Evolutionary conservation across 1,140 invertebrate species (phyloP), one percentile per base, ranked within the genome.

Genomic region (Tetragnatha versicolor): DNA sequence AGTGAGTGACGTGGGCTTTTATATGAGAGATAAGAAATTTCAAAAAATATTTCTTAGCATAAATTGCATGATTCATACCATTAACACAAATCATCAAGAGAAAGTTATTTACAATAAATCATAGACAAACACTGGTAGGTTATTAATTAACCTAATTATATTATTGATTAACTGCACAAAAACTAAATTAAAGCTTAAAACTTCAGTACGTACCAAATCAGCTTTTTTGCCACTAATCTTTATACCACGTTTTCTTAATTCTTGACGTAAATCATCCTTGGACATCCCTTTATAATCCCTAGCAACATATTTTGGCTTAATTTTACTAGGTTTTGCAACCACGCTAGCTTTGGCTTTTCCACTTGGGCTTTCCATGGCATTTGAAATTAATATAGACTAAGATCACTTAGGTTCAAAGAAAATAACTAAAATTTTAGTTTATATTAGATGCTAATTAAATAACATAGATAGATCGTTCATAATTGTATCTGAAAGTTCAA

Each of bases 261-360:
- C 81, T 63, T 82, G 79, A n/a, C 81, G 75, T 33, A 82, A 33
- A 55, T 81, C 76, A 33, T 82, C 81, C 80, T 82, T 82, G 5
- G 80, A 68, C 60, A 82, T 73, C 14, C 49, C 37, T 61, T 79
- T 69, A 31, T 81, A 81, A 60, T 81, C 81, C 27, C 60, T 51
- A 6, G 60, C 27, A 22, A 63, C 29, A 58, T 42, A 61, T 39
- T 70, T 75, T 73, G 75, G 61, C 33, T 80, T 80, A 49, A 22
- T 25, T 65, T 79, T 79, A 10, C 39, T 79, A 14, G 66, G 51
- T 65, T 79, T 79, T 12, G 42, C n/a, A 35, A 47, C 0, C 29
- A 63, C 49, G 17, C 6, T 66, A 53, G 63, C 29, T 65, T 77
- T 77, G n/a, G 33, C 5, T 39, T 58, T 51, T 7, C 7, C 47